Base-by-base conservation (phyloP, 2,113 vertebrate genomes). In the Rhinichthys klamathensis region DNA sequence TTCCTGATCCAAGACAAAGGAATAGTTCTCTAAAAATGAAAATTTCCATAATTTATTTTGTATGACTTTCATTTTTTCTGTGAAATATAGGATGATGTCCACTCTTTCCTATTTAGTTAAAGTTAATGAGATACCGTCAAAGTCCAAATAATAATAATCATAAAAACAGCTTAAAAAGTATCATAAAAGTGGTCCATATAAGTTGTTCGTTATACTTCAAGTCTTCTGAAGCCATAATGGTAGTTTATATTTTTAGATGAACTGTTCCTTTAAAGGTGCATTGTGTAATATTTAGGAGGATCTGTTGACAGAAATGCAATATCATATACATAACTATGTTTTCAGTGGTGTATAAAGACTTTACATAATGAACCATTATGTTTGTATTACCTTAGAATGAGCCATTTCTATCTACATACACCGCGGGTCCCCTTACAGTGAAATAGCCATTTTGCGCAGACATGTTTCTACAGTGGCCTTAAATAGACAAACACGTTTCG, bases 1-100 rank as follows among this genome's bases (percentile, higher is more conserved):
- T 60, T 79, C 51, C 32, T 25, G 21, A 21, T 69, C 46, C 81
- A 84, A 27, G 38, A 41, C 54, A 60, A 25, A 61, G 23, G 23
- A 73, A 73, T 73, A 44, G 23, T 73, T 25, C n/a, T 73, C 70
- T 73, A 46, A 46, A 73, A 73, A 25, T 73, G n/a, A 25, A 73
- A 8, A 46, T 15, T 73, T 6, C 25, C 38, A 46, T 73, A n/a
- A 46, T 73, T 73, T 44, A 44, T 5, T 46, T 70, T 25, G 70
- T 44, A 73, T 3, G 27, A 16, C 2, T 35, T 35, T 35, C 16
- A 23, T 35, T 70, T 21, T 41, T 73, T 73, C 12, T 25, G 12
- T 61, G 60, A 3, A 44, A 73, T 15, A 15, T 46, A 73, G 41
- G 12, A 46, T 11, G 35, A 25, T n/a, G 10, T 12, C 21, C 21